These are phyloP conservation scores for Tenthredo distinguenda DNA, from an alignment of 2,888 invertebrate species.

Conservation along the genomic window DNA sequence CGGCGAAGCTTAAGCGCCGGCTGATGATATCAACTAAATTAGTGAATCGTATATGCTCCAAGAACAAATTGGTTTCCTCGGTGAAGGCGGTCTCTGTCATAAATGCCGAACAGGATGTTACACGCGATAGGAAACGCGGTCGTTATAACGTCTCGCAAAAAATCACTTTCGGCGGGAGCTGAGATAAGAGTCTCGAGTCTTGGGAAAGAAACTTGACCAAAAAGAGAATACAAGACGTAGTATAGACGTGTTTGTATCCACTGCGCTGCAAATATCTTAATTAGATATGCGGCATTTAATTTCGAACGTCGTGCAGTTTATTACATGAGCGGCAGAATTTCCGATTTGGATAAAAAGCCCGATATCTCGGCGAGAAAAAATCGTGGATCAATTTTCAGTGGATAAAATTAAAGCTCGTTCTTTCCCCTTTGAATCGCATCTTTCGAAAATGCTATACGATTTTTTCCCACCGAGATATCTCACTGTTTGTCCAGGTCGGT, in stretches of 20 bases:
- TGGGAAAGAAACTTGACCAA: background rate
- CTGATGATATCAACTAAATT: slow-evolving; percentile 1
- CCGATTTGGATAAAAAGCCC: background rate
- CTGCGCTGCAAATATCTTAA: background rate
- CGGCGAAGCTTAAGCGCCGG: background rate
- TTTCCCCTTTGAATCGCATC: too few species aligned
- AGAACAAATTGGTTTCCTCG: background rate
- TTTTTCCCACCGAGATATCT: too few species aligned
- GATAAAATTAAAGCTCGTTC: background rate
- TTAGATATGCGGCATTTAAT: background rate
- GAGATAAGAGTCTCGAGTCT: background rate
- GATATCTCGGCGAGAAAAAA: background rate
- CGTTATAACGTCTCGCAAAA: background rate
- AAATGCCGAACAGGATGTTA: background rate
- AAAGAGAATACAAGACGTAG: background rate
- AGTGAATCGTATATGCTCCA: background rate
- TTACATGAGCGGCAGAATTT: background rate
- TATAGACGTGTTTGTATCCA: background rate
- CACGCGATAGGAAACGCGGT: background rate
- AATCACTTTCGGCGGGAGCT: background rate
- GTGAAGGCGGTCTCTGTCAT: slow-evolving; percentile 9
- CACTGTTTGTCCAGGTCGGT: too few species aligned
- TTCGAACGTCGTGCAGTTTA: background rate
- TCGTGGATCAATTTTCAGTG: background rate
- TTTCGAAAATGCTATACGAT: too few species aligned